These are phyloP conservation scores for Percopsis transmontana DNA, from an alignment of 2,113 vertebrate species.

Conservation along the genomic window DNA sequence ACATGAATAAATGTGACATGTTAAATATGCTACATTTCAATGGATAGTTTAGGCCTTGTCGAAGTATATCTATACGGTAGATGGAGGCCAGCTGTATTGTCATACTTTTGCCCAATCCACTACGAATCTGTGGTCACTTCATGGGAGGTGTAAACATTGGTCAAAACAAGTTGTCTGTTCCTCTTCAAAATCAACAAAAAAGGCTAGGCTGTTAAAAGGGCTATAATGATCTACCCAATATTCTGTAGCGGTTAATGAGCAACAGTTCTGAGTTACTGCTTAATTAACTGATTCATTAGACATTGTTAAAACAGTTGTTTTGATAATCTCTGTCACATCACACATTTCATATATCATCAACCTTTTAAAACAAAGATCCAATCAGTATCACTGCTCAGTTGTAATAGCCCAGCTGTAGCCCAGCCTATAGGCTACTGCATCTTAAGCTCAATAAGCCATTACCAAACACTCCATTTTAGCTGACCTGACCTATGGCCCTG, in stretches of 20 bases:
- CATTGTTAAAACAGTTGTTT: background rate
- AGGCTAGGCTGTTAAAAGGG: background rate
- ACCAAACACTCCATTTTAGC: too few relatives aligned
- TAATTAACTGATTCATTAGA: background rate
- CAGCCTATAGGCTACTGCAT: too few relatives aligned
- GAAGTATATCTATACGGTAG: constrained; percentile 1
- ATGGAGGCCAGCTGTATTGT: background rate
- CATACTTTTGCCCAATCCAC: background rate
- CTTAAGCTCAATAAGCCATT: too few relatives aligned
- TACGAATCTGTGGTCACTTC: background rate
- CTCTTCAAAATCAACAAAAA: background rate
- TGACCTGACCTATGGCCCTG: too few relatives aligned
- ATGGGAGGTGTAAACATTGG: background rate
- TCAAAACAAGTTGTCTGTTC: background rate
- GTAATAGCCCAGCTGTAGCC: background rate
- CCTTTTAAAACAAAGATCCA: too few relatives aligned
- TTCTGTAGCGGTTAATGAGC: background rate
- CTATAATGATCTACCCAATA: background rate
- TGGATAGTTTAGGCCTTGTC: too few relatives aligned
- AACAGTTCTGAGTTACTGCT: background rate
- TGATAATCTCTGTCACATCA: too few relatives aligned
- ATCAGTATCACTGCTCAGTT: too few relatives aligned
- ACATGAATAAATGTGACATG: too few relatives aligned
- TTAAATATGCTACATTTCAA: too few relatives aligned
- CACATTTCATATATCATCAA: too few relatives aligned